Percentiles rank a stretch among this genome's conserved stretches.
Evolutionary conservation across 2,113 vertebrate genomes (phyloP).

Genomic region (Gobius niger): DNA sequence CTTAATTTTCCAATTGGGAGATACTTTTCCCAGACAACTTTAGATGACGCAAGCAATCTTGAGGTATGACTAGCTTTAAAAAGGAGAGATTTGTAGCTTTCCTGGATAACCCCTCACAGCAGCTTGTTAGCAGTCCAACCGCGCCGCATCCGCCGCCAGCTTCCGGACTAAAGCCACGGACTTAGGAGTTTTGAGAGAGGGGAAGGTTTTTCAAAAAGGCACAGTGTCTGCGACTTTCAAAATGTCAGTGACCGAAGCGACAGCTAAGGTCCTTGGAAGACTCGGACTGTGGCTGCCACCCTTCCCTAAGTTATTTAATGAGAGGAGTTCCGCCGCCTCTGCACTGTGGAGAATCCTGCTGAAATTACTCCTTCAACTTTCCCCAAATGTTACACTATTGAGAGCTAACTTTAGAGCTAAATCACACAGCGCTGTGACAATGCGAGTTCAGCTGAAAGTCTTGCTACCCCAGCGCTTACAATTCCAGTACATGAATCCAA

Average conservation of each 20-base stretch:
- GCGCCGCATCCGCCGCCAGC: slow-evolving; percentile 44
- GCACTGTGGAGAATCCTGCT: slow-evolving; percentile 63
- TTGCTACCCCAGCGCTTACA: slow-evolving; percentile 3
- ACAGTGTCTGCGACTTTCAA: slow-evolving; percentile 45
- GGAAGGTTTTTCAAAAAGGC: slow-evolving; percentile 39
- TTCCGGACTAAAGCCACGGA: slow-evolving; percentile 10
- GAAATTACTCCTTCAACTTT: slow-evolving; percentile 69
- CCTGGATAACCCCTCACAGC: slow-evolving; percentile 42
- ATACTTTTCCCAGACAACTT: no score
- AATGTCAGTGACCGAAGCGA: slow-evolving; percentile 50
- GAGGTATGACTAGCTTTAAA: slow-evolving; percentile 2
- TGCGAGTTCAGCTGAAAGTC: slow-evolving; percentile 34
- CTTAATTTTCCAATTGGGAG: neutral
- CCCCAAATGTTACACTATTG: slow-evolving; percentile 64
- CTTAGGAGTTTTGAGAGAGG: slow-evolving; percentile 39
- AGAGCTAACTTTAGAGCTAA: slow-evolving; percentile 58
- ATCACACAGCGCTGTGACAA: slow-evolving; percentile 57
- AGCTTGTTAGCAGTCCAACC: slow-evolving; percentile 54
- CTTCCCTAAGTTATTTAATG: slow-evolving; percentile 57
- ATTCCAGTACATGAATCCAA: slow-evolving; percentile 18
- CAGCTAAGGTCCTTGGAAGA: slow-evolving; percentile 56
- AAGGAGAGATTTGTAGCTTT: slow-evolving; percentile 24
- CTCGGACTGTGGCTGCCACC: slow-evolving; percentile 30
- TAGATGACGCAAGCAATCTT: no score
- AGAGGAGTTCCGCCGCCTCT: slow-evolving; percentile 50